Evolutionary conservation across 2,888 invertebrate species (phyloP).

Genomic region (Biston betularia): DNA sequence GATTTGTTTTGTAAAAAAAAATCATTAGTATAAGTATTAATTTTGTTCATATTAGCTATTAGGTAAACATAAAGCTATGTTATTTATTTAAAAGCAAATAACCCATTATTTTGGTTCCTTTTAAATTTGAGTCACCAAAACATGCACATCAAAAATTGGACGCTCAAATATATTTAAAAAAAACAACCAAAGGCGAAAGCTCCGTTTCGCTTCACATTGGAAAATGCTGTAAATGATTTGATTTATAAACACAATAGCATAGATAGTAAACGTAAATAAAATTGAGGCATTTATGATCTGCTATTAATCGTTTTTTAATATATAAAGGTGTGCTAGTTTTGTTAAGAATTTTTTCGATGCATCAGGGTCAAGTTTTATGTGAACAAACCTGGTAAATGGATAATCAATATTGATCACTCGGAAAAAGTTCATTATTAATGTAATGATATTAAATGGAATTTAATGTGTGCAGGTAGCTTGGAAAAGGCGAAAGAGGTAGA

Average conservation of each 20-base stretch:
- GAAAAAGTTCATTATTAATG: no score
- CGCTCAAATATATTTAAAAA: no score
- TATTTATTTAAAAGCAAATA: background rate
- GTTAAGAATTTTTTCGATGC: no score
- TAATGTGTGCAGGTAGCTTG: conserved; percentile 87
- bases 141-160: no score
- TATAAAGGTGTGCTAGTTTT: background rate
- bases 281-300: background rate
- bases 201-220: no score
- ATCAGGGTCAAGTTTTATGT: no score
- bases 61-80: background rate
- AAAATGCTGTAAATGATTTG: background rate
- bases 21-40: background rate
- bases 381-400: no score
- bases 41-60: background rate
- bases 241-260: no score
- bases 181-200: no score
- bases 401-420: background rate
- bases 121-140: background rate
- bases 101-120: background rate
- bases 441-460: conserved; percentile 42
- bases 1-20: conserved; percentile 56
- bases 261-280: no score
- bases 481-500: conserved; percentile 91
- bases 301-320: background rate